Conservation (phyloP, 2,888 invertebrate species). For the Hydroisotoma schaefferi region DNA sequence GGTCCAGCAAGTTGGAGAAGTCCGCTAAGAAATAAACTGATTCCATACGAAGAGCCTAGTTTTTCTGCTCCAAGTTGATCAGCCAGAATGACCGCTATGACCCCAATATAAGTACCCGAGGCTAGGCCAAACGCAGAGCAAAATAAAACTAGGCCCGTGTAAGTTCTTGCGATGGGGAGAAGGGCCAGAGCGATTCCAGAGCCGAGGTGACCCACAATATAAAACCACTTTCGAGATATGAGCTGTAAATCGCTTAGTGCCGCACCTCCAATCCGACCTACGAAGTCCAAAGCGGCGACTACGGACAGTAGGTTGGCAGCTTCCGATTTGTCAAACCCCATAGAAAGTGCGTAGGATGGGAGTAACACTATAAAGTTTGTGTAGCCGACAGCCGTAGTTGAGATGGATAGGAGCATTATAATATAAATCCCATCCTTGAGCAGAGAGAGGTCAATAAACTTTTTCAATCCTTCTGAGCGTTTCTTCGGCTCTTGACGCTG, state of each 20-base stretch:
- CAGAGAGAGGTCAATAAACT: constrained; percentile 70
- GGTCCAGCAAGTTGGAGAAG: constrained; percentile 76
- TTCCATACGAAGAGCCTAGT: constrained; percentile 80
- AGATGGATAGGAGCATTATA: constrained; percentile 77
- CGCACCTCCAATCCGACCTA: constrained; percentile 79
- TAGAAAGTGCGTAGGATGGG: constrained; percentile 69
- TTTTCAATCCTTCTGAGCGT: constrained; percentile 52
- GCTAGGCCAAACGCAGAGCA: constrained; percentile 76
- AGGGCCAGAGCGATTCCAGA: constrained; percentile 72
- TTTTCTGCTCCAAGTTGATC: constrained; percentile 80
- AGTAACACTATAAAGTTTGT: constrained; percentile 80
- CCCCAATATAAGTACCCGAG: constrained; percentile 79
- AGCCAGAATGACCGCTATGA: constrained; percentile 82
- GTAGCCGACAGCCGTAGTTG: constrained; percentile 79
- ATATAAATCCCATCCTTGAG: constrained; percentile 75
- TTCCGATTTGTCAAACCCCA: constrained; percentile 67
- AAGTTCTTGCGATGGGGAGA: constrained; percentile 63
- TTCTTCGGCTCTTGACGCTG: constrained; percentile 41
- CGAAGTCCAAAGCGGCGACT: constrained; percentile 74
- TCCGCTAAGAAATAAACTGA: constrained; percentile 79
- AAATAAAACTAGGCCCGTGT: constrained; percentile 59
- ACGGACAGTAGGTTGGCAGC: constrained; percentile 73
- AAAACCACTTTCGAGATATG: constrained; percentile 72
- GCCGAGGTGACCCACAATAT: constrained; percentile 70
- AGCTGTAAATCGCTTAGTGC: constrained; percentile 72